Evolutionary conservation across 1,140 invertebrate species (phyloP).

Genomic region (Mactra quadrangularis): DNA sequence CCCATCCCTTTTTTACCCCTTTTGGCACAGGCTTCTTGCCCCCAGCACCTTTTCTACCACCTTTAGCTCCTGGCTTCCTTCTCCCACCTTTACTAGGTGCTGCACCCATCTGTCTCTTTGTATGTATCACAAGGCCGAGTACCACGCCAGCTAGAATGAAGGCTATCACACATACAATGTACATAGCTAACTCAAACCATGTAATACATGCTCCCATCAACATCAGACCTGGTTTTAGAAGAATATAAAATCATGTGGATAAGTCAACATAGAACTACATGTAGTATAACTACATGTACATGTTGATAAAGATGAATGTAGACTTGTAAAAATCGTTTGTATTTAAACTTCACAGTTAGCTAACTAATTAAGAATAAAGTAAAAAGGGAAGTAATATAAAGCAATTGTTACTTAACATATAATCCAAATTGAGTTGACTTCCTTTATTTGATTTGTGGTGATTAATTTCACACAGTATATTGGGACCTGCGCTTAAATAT

Average conservation of each 20-base stretch:
- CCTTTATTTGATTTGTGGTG: too few relatives aligned
- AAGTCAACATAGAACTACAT: not conserved
- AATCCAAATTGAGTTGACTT: too few relatives aligned
- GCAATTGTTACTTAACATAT: too few relatives aligned
- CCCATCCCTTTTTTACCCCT: slow-evolving; percentile 25
- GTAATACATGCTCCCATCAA: slow-evolving; percentile 37
- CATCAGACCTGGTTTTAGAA: slow-evolving; percentile 18
- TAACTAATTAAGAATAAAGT: too few relatives aligned
- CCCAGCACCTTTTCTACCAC: not conserved
- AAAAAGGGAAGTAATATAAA: too few relatives aligned
- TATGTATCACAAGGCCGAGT: slow-evolving; percentile 20
- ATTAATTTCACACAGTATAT: too few relatives aligned
- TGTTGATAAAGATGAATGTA: not conserved
- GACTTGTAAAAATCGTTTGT: too few relatives aligned
- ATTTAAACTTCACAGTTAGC: too few relatives aligned
- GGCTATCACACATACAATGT: slow-evolving; percentile 28
- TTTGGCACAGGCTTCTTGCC: slow-evolving; percentile 9
- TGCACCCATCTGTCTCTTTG: not conserved
- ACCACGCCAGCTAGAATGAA: slow-evolving; percentile 30
- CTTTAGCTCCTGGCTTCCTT: not conserved
- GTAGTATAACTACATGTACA: not conserved
- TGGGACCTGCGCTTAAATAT: too few relatives aligned
- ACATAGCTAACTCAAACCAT: slow-evolving; percentile 35
- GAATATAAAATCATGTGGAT: not conserved
- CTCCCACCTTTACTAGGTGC: not conserved